phyloP scores from a whole-genome alignment of 2,797 vertebrate species.

The Pipistrellus kuhlii region DNA sequence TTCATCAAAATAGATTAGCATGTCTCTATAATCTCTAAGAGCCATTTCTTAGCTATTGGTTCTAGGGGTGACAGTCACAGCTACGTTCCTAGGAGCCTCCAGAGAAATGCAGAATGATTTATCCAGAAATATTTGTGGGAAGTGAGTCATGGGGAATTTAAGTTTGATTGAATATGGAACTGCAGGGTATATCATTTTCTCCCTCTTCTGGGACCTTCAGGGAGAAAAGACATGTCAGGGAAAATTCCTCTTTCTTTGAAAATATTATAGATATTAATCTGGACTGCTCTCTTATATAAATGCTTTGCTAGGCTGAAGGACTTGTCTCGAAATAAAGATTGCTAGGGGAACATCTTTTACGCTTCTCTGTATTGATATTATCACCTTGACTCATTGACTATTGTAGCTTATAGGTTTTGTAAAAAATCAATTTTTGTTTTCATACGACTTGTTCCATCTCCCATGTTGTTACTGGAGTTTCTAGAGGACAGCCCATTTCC shows the following conservation, averaged over 20 bases:
- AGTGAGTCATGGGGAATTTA: slow-evolving; percentile 57
- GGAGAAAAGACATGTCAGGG: slow-evolving; percentile 9
- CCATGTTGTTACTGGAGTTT: neutral
- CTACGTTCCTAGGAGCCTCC: neutral
- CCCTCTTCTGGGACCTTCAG: neutral
- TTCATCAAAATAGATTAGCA: slow-evolving; percentile 71
- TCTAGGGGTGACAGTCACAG: neutral
- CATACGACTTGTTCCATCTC: neutral
- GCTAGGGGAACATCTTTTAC: slow-evolving; percentile 7
- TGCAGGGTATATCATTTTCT: slow-evolving; percentile 57
- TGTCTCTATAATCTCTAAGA: slow-evolving; percentile 49
- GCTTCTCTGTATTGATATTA: neutral
- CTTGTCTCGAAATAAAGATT: slow-evolving; percentile 10
- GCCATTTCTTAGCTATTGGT: slow-evolving; percentile 54
- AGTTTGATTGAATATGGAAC: slow-evolving; percentile 44
- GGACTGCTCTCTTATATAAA: slow-evolving; percentile 41
- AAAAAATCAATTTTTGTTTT: slow-evolving; percentile 14
- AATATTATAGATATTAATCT: slow-evolving; percentile 62
- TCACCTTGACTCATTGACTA: slow-evolving; percentile 39
- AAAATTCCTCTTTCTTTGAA: slow-evolving; percentile 50
- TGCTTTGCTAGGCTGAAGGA: slow-evolving; percentile 20
- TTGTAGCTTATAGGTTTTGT: neutral
- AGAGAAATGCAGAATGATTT: slow-evolving; percentile 62
- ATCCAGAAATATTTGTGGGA: slow-evolving; percentile 58
- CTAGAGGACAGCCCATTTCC: neutral